Evolutionary conservation across 1,140 invertebrate species (phyloP).

Genomic region (Thaumatotibia leucotreta): DNA sequence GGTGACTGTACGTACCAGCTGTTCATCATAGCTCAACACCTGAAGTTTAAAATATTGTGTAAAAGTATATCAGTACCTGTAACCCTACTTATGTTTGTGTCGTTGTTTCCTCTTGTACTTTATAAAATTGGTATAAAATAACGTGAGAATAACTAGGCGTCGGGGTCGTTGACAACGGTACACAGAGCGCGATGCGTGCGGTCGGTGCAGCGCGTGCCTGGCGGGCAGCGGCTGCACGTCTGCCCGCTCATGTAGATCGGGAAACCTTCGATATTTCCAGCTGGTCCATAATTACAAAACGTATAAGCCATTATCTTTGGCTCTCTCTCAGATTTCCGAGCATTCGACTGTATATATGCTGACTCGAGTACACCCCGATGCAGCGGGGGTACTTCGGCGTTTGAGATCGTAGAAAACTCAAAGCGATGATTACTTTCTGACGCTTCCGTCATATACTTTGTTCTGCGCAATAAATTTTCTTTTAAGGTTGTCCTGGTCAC

Average conservation of each 20-base stretch:
- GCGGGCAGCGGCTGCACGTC: slow-evolving; percentile 57
- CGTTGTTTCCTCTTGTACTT: too few relatives aligned
- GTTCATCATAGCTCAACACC: too few relatives aligned
- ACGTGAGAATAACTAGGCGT: slow-evolving; percentile 14
- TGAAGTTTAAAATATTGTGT: too few relatives aligned
- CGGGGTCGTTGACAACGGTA: slow-evolving; percentile 52
- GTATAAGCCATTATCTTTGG: slow-evolving; percentile 55
- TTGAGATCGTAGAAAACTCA: slow-evolving; percentile 34
- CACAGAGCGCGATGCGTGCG: slow-evolving; percentile 57
- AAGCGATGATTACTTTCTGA: slow-evolving; percentile 20
- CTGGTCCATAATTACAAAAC: slow-evolving; percentile 67
- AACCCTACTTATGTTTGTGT: too few relatives aligned
- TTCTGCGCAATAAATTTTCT: slow-evolving; percentile 47
- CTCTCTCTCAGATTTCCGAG: slow-evolving; percentile 30
- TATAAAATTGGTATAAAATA: too few relatives aligned
- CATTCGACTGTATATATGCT: neutral
- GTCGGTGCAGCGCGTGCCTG: slow-evolving; percentile 53
- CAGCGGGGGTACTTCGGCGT: slow-evolving; percentile 37
- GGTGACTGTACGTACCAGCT: too few relatives aligned
- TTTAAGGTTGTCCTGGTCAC: slow-evolving; percentile 26
- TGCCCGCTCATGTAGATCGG: slow-evolving; percentile 59
- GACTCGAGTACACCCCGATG: slow-evolving; percentile 40
- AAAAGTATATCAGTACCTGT: too few relatives aligned
- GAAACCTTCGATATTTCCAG: slow-evolving; percentile 63
- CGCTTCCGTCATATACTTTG: slow-evolving; percentile 39